Base-by-base conservation (phyloP, 2,888 invertebrate species). In the Drosophila colorata region DNA sequence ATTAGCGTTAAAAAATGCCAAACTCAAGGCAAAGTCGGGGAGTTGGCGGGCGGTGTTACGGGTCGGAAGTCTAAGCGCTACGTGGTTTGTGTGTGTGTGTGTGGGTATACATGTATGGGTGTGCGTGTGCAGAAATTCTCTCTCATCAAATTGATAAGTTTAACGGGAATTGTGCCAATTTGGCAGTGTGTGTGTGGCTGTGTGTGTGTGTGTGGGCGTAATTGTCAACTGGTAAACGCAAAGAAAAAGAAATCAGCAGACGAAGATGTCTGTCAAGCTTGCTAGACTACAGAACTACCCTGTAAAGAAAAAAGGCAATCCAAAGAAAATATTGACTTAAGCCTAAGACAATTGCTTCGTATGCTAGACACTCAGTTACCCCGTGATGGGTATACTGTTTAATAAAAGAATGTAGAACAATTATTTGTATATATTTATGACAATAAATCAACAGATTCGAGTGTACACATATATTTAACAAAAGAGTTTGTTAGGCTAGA, bases 141-240 rank as follows among this genome's bases (percentile, higher is more conserved):
- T 67, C 75, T 74, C 79, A 81, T 81, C 87, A 84, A 86, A 84
- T 81, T 85, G 83, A 87, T 87, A 85, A 87, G 87, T 87, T 88
- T 83, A 88, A 75, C 77, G 73, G 78, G 86, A 88, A 86, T 84
- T 88, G 87, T 86, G 87, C 81, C 87, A 88, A 87, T 88, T 87
- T 88, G 70, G 60, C 37, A 51, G 55, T 38, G 48, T 46, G 33
- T 43, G 40, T 35, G 37, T 31, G 35, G 52, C 20, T 52, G 60
- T 16, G 44, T 48, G 67, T 55, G 23, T 43, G 28, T 47, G 48
- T 25, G 46, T 16, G 60, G 11, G 44, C 41, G 76, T 78, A 80
- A 78, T 80, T 82, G 85, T 85, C 79, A 79, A 74, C 69, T 65
- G 69, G 5, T 23, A 56, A 71, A 51, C 25, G 69, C 37, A 56